Evolutionary conservation across 2,113 vertebrate species (phyloP).

Genomic region (Phrynocephalus versicolor): DNA sequence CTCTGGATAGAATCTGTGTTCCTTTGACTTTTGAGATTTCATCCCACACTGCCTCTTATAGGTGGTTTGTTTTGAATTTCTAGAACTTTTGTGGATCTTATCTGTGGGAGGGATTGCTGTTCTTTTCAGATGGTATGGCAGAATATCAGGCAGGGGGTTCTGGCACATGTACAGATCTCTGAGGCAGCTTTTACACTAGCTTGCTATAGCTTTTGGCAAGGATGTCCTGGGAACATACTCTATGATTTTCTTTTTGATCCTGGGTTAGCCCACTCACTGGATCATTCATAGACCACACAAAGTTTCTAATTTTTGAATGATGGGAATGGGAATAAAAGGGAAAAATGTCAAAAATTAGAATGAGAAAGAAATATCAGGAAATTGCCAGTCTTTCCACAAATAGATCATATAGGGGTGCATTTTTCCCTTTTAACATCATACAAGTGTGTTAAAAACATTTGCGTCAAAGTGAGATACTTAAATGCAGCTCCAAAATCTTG

Average conservation of each 20-base stretch:
- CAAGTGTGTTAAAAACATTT: constrained; percentile 4
- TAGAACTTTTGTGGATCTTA: constrained; percentile 58
- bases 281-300: constrained; percentile 53
- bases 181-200: constrained; percentile 60
- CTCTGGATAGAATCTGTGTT: constrained; percentile 56
- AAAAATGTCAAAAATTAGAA: constrained; percentile 45
- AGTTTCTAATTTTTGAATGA: constrained; percentile 47
- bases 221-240: constrained; percentile 52
- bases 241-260: constrained; percentile 49
- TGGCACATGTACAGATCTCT: constrained; percentile 50
- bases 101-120: constrained; percentile 66
- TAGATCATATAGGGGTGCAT: constrained; percentile 11
- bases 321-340: constrained; percentile 11
- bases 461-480: not conserved
- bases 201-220: constrained; percentile 51
- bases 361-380: constrained; percentile 26
- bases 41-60: constrained; percentile 61
- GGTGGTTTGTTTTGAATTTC: constrained; percentile 55
- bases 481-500: not conserved
- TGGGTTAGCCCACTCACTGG: constrained; percentile 61
- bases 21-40: constrained; percentile 57
- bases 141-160: constrained; percentile 62
- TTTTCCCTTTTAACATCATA: not conserved
- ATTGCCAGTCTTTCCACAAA: not conserved
- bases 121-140: constrained; percentile 66